These are phyloP conservation scores for Ciconia boyciana DNA, from an alignment of 2,113 vertebrate genomes.

Conservation along the genomic window DNA sequence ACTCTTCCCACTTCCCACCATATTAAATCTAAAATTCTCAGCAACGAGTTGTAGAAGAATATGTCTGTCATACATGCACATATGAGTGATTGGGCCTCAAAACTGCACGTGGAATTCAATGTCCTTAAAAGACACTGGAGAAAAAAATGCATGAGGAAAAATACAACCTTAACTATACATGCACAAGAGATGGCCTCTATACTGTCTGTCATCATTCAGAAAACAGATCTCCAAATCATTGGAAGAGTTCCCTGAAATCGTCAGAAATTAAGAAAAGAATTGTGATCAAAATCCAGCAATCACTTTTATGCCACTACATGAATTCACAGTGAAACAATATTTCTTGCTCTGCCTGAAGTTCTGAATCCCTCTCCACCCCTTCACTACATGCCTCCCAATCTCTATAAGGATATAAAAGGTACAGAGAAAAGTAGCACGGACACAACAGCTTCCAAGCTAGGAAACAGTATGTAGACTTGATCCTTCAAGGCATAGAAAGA, in stretches of 20 bases:
- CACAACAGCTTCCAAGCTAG: not conserved
- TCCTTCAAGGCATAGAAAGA: not conserved
- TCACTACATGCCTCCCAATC: not conserved
- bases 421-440: not conserved
- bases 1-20: not conserved
- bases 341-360: not conserved
- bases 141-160: not conserved
- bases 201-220: not conserved
- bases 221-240: not conserved
- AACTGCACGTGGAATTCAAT: not conserved
- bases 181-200: not conserved
- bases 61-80: not conserved
- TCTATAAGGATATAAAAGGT: not conserved
- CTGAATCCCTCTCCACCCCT: not conserved
- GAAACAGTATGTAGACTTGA: not conserved
- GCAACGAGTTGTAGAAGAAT: not conserved
- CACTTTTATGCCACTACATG: not conserved
- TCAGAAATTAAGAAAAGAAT: not conserved
- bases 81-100: not conserved
- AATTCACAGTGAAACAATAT: not conserved
- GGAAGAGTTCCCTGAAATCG: not conserved
- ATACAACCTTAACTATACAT: not conserved
- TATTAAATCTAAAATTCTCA: not conserved
- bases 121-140: not conserved
- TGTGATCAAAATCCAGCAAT: not conserved